Conservation (phyloP, 53 echinoderm and acorn worm species). For the Zoroaster sp. region DNA sequence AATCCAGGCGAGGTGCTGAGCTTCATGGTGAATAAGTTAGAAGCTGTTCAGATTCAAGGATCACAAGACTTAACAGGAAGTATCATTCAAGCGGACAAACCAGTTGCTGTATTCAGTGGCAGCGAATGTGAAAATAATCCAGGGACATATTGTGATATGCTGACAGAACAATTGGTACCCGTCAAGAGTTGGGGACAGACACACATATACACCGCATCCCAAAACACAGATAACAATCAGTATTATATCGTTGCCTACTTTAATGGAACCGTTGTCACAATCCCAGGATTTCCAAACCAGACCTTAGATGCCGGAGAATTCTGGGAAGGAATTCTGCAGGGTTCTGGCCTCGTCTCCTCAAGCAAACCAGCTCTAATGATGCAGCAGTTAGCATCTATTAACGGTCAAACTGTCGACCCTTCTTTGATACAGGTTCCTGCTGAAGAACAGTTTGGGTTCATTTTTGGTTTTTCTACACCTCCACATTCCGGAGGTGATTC, state of each 20-base stretch:
- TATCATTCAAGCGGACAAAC: constrained; percentile 54
- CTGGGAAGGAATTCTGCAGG: constrained; percentile 45
- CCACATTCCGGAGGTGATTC: constrained; percentile 53
- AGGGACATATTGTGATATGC: constrained; percentile 46
- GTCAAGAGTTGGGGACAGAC: constrained; percentile 67
- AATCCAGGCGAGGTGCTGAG: constrained; percentile 55
- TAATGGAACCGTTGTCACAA: constrained; percentile 39
- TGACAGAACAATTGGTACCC: constrained; percentile 58
- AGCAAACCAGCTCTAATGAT: constrained; percentile 58
- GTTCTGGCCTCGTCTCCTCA: constrained; percentile 61
- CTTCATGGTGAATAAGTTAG: constrained; percentile 31
- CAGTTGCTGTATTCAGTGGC: constrained; percentile 58
- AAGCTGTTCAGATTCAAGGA: constrained; percentile 58
- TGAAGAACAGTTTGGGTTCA: constrained; percentile 60
- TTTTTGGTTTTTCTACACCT: constrained; percentile 70
- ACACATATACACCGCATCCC: constrained; percentile 59
- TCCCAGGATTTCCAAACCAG: constrained; percentile 3
- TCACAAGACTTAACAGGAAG: constrained; percentile 52
- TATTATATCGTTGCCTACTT: constrained; percentile 59
- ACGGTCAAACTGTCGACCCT: constrained; percentile 50
- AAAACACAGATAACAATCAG: constrained; percentile 8
- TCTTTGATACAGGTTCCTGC: constrained; percentile 72
- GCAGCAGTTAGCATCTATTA: constrained; percentile 37
- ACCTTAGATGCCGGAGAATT: constrained; percentile 50
- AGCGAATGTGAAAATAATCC: constrained; percentile 37